phyloP scores from a whole-genome alignment of 2,113 vertebrate genomes.

The Nasalis larvatus region DNA sequence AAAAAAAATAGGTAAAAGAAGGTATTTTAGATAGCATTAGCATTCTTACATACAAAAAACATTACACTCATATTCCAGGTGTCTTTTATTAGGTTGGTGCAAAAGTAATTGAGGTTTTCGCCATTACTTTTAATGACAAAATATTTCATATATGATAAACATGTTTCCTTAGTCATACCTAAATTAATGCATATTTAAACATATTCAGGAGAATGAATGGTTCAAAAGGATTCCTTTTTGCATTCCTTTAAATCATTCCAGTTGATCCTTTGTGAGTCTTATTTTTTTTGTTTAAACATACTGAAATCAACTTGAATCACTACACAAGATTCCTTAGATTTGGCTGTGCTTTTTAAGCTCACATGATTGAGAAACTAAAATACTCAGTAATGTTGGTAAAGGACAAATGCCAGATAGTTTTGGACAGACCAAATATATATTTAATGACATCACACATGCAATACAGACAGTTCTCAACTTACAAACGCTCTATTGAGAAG shows the following conservation, averaged over 20 bases:
- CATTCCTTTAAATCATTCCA: neutral
- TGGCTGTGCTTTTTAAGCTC: conserved; percentile 41
- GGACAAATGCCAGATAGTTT: conserved; percentile 67
- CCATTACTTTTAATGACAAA: no score
- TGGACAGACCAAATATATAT: conserved; percentile 65
- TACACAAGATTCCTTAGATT: conserved; percentile 46
- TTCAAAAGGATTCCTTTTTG: neutral
- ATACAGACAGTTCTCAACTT: conserved; percentile 61
- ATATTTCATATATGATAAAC: neutral
- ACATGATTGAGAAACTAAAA: conserved; percentile 51
- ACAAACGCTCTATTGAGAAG: conserved; percentile 58
- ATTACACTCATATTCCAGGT: neutral
- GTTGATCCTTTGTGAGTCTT: neutral
- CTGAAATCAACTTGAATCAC: conserved; percentile 23
- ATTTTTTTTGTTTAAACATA: conserved; percentile 34
- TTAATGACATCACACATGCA: conserved; percentile 66
- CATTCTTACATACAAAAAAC: neutral
- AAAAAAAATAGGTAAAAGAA: neutral
- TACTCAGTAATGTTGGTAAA: conserved; percentile 58
- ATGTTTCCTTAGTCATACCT: neutral
- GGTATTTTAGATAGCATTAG: neutral
- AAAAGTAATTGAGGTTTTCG: no score
- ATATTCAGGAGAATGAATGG: neutral
- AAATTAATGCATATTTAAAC: neutral
- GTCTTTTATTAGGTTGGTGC: neutral